A percentile compares a stretch with the other conserved stretches of the same genome.
These are phyloP conservation scores for Xiphophorus couchianus DNA, from an alignment of 2,113 vertebrate genomes.

Conservation along the genomic window DNA sequence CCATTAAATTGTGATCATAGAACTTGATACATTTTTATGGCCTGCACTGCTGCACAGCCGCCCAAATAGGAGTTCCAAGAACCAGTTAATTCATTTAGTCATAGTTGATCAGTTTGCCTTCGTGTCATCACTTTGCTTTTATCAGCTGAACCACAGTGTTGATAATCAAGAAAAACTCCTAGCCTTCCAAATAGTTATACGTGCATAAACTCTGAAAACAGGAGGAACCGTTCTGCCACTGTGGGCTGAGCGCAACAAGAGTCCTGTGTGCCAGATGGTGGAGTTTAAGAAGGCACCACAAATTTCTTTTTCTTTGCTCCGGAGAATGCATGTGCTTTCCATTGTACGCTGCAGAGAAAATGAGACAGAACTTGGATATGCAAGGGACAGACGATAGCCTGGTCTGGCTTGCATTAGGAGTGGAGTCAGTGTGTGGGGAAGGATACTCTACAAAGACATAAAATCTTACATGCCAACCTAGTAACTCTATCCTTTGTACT, in stretches of 20 bases:
- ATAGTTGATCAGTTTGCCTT: conserved; percentile 25
- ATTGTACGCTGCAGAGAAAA: conserved; percentile 70
- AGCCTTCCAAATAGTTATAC: conserved; percentile 15
- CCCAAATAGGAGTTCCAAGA: conserved; percentile 10
- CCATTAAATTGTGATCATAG: conserved; percentile 24
- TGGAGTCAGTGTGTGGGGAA: conserved; percentile 46
- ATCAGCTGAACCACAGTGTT: conserved; percentile 6
- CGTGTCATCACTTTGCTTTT: conserved; percentile 31
- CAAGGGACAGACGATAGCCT: conserved; percentile 43
- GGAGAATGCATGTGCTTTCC: conserved; percentile 75
- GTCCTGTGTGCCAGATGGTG: conserved; percentile 71
- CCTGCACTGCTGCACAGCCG: conserved; percentile 21
- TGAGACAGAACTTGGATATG: conserved; percentile 55
- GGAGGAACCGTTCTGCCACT: conserved; percentile 33
- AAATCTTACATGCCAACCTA: conserved; percentile 22
- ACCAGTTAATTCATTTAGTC: conserved; percentile 18
- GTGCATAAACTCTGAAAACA: conserved; percentile 27
- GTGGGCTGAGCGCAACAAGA: conserved; percentile 45
- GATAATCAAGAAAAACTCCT: conserved; percentile 26
- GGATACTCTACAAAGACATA: conserved; percentile 41
- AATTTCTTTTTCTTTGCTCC: conserved; percentile 57
- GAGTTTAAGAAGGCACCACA: conserved; percentile 67
- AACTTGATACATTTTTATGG: conserved; percentile 18
- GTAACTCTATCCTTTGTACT: conserved; percentile 25
- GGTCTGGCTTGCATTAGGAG: conserved; percentile 73